These are phyloP conservation scores for Nemapogon koenigi DNA, from an alignment of 2,888 invertebrate genomes.

Conservation along the genomic window DNA sequence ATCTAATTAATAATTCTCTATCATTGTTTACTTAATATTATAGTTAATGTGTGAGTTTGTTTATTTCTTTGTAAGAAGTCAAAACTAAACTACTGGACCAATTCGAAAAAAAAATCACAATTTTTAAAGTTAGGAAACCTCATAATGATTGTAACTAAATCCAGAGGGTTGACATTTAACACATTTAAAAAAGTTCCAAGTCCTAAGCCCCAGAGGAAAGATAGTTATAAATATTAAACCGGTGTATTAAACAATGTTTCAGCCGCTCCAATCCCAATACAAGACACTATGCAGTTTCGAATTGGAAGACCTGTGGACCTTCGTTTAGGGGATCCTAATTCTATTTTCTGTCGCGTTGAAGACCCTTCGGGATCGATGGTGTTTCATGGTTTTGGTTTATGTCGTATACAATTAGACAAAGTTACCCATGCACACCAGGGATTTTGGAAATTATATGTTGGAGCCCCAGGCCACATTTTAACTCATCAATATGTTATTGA, in stretches of 20 bases:
- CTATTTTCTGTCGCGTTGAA: constrained; percentile 35
- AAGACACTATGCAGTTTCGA: constrained; percentile 11
- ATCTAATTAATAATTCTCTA: too few relatives aligned
- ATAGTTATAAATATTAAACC: too few relatives aligned
- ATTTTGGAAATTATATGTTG: constrained; percentile 32
- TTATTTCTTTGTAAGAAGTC: too few relatives aligned
- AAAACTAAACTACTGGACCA: too few relatives aligned
- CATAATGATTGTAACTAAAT: too few relatives aligned
- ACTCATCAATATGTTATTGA: constrained; percentile 22
- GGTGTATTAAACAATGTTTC: constrained; percentile 5
- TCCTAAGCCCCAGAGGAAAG: too few relatives aligned
- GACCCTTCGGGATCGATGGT: constrained; percentile 22
- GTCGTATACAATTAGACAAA: constrained; percentile 28
- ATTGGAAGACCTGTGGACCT: constrained; percentile 24
- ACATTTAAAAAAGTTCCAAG: too few relatives aligned
- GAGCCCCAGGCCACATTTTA: constrained; percentile 27
- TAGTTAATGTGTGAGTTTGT: too few relatives aligned
- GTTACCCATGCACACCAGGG: constrained; percentile 29
- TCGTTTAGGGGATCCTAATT: constrained; percentile 31
- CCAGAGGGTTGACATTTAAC: too few relatives aligned
- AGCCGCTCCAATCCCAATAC: constrained; percentile 10
- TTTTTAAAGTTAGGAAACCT: too few relatives aligned
- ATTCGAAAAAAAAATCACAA: too few relatives aligned
- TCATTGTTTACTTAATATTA: too few relatives aligned
- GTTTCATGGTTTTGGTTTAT: constrained; percentile 38